Evolutionary conservation across 2,113 vertebrate genomes (phyloP), one percentile per base, ranked within the genome.

Genomic region (Aphyosemion australe): DNA sequence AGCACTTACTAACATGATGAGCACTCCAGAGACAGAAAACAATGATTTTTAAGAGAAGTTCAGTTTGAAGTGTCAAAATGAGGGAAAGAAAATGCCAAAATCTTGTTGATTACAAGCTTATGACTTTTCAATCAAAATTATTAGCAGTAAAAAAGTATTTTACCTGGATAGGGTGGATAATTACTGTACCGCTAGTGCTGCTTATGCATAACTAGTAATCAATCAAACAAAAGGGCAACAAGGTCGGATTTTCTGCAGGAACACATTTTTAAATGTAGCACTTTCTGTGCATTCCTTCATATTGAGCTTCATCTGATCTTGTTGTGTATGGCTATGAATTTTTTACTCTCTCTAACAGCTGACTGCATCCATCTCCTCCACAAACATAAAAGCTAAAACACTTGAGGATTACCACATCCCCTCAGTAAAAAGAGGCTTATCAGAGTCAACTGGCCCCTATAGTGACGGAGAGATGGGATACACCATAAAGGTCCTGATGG

Each of bases 401-500:
- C 57, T 56, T 34, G 53, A 51, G 64, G 75, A 89, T 88, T 72
- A 79, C 73, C 82, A 57, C 60, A 75, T 69, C 80, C 69, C 74
- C 75, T 80, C 75, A 41, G 59, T 45, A 61, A 84, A 43, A 65
- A 77, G 55, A 54, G 26, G 53, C 82, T 78, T 82, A 88, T 88
- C 72, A 66, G 54, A 82, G 60, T 80, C 73, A 84, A 87, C 60
- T 18, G 46, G 54, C 66, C 65, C 31, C 74, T 80, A 62, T 66
- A 61, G 75, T 83, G 83, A 92, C 86, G 61, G 76, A 79, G 53
- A 78, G 78, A 26, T 26, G 60, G 65, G 86, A 86, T 87, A 83
- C n/a, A 75, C 79, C 14, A 65, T 75, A 80, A 85, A 74, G 68
- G 70, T 41, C 63, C 50, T 19, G 54, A 79, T 64, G 41, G 60